These are phyloP conservation scores for Acleris cristana DNA, from an alignment of 2,888 invertebrate genomes.

Conservation along the genomic window DNA sequence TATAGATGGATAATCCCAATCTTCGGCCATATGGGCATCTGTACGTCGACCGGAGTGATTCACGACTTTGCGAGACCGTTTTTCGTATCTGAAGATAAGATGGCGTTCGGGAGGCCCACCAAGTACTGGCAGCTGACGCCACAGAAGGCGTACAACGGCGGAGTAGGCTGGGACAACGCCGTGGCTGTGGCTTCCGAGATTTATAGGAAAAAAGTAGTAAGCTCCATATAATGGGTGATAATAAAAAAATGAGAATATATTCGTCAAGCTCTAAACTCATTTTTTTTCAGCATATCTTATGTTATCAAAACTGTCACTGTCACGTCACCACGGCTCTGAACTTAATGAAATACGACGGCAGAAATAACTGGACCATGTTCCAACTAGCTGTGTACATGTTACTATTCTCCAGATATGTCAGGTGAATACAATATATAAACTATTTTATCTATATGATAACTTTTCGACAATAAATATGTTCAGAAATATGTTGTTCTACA, in stretches of 20 bases:
- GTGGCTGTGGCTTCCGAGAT: conserved; percentile 96
- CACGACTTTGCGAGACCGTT: conserved; percentile 99
- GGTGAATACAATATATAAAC: conserved; percentile 63
- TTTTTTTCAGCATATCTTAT: conserved; percentile 91
- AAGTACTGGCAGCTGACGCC: conserved; percentile 94
- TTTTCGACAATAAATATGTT: too few species aligned
- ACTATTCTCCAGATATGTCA: conserved; percentile 90
- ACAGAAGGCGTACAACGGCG: conserved; percentile 87
- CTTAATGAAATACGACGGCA: conserved; percentile 94
- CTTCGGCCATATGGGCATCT: conserved; percentile 99
- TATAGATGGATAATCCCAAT: conserved; percentile 97
- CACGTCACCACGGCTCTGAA: conserved; percentile 97
- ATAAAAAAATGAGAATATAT: too few species aligned
- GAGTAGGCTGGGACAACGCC: conserved; percentile 93
- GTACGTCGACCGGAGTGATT: conserved; percentile 94
- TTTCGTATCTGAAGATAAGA: conserved; percentile 95
- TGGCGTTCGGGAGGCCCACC: conserved; percentile 95
- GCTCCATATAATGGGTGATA: too few species aligned
- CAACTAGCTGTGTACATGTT: conserved; percentile 91
- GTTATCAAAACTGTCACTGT: conserved; percentile 99
- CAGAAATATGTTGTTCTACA: too few species aligned
- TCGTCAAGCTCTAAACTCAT: too few species aligned
- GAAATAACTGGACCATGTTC: conserved; percentile 95
- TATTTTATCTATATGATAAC: too few species aligned
- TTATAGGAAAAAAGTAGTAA: conserved; percentile 95